Evolutionary conservation across 1,140 invertebrate genomes (phyloP).

Genomic region (Cyclargus thomasi): DNA sequence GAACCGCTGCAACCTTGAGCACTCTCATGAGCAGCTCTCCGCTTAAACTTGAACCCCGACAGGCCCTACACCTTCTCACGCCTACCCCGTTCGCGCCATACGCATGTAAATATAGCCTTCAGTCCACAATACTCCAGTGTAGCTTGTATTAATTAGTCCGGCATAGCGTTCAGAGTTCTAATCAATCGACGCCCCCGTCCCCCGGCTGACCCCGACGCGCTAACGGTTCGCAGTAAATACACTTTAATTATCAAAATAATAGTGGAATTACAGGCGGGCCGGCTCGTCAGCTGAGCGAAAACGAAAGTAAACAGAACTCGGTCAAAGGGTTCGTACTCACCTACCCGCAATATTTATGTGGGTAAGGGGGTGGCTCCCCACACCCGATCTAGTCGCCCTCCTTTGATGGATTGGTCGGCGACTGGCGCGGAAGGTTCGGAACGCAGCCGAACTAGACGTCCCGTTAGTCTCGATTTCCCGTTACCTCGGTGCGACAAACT

Average conservation of each 20-base stretch:
- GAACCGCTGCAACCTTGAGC: slow-evolving; percentile 70
- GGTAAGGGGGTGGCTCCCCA: slow-evolving; percentile 57
- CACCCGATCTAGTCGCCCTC: slow-evolving; percentile 63
- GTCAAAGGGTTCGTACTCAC: slow-evolving; percentile 76
- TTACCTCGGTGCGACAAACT: slow-evolving; percentile 53
- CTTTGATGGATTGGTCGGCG: slow-evolving; percentile 73
- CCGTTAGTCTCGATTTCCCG: slow-evolving; percentile 63
- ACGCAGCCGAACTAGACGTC: slow-evolving; percentile 55
- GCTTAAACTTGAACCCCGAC: slow-evolving; percentile 30
- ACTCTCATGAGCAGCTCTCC: slow-evolving; percentile 43
- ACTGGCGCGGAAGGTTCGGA: slow-evolving; percentile 65
- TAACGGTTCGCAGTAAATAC: slow-evolving; percentile 45
- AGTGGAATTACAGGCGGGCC: slow-evolving; percentile 58
- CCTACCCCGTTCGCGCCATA: slow-evolving; percentile 21
- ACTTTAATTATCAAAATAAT: slow-evolving; percentile 74
- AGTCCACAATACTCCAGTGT: background rate
- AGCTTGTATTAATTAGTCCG: background rate
- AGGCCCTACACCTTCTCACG: background rate
- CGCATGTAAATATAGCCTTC: background rate
- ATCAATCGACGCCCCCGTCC: background rate
- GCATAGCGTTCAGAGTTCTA: background rate
- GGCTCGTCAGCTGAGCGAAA: slow-evolving; percentile 75
- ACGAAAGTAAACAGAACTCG: slow-evolving; percentile 77
- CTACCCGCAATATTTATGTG: slow-evolving; percentile 75
- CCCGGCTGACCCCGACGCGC: background rate